Percentiles rank a stretch among this genome's conserved stretches.
Conservation (phyloP, 2,888 invertebrate species). For the Scrobipalpa costella region DNA sequence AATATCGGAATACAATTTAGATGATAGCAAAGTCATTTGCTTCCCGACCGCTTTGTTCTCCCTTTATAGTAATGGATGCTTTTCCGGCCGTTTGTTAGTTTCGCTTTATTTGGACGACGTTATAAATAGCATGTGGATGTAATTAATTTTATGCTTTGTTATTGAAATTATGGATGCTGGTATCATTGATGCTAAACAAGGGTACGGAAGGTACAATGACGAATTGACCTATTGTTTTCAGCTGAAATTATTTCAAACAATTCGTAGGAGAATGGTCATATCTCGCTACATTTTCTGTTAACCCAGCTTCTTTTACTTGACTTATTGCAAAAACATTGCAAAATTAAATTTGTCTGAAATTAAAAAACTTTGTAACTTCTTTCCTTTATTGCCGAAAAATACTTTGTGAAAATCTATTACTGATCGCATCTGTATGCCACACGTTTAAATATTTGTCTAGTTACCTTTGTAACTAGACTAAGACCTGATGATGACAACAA, state of each 20-base stretch:
- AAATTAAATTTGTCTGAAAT: too few species aligned
- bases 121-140: slow-evolving; percentile 23
- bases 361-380: too few species aligned
- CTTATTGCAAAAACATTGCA: too few species aligned
- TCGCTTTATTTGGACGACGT: slow-evolving; percentile 18
- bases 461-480: too few species aligned
- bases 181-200: neutral
- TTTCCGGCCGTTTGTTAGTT: slow-evolving; percentile 29
- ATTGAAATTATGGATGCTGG: slow-evolving; percentile 11
- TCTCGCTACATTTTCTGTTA: too few species aligned
- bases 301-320: neutral
- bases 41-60: slow-evolving; percentile 24
- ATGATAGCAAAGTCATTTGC: slow-evolving; percentile 29
- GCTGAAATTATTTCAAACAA: too few species aligned
- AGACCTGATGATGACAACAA: too few species aligned
- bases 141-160: slow-evolving; percentile 27
- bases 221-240: neutral
- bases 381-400: too few species aligned
- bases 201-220: neutral
- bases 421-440: too few species aligned
- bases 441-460: too few species aligned
- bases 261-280: too few species aligned
- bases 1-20: slow-evolving; percentile 29
- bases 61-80: slow-evolving; percentile 28
- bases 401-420: too few species aligned